Base-by-base conservation (phyloP, 2,113 vertebrate species). In the Carassius carassius region DNA sequence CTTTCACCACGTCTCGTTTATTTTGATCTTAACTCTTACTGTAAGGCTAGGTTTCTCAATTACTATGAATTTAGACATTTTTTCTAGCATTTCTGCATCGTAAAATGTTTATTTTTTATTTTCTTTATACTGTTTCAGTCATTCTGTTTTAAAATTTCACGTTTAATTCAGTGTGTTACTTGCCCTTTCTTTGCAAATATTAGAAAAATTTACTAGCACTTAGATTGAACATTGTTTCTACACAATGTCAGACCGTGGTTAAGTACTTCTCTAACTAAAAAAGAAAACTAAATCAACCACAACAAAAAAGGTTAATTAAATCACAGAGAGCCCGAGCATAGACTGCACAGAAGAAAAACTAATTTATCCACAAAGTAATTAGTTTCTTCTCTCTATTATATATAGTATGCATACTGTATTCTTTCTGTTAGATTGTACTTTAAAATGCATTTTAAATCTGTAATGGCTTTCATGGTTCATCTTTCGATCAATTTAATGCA, bases 321-420 rank as follows among this genome's bases (percentile, higher is more conserved):
- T 44, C 70, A 37, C 21, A 17, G 32, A 70, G 17, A 70, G 67
- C 21, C 17, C 32, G 25, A 32, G 63, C 63, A 70, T 4, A 35
- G 32, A 32, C 67, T 21, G 67, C 67, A 21, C 67, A 70, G 32
- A 69, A 37, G 32, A 69, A 32, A 70, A 70, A 70, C 70, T 47
- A 5, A 47, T 73, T 73, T 44, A 44, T 73, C 70, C 21, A 37
- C 19, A 23, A 73, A 37, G 19, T 73, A 73, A 73, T 73, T 73
- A 35, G 37, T n/a, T 73, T 21, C 12, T 73, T 23, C 12, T 73
- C 70, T 73, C 23, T 73, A 47, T 23, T 73, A 47, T 47, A 47
- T 47, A 41, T 41, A 56, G 51, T 56, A 56, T 58, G 47, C 11
- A n/a, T 13, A 14, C 12, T 44, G 41, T 23, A 23, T 3, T 72